Base-by-base conservation (phyloP, 2,797 vertebrate genomes). In the Poeciliopsis turneri region DNA sequence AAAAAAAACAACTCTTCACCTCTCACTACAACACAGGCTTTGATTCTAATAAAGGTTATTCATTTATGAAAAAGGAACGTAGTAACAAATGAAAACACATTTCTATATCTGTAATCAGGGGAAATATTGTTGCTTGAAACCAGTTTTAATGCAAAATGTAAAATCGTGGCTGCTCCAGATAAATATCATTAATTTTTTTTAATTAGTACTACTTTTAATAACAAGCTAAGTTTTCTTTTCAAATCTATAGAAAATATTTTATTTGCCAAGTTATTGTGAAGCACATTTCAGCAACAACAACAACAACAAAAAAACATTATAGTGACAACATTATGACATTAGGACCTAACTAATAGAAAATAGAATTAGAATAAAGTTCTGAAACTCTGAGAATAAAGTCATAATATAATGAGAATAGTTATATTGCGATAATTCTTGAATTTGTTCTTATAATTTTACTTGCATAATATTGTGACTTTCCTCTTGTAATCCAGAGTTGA, bases 21-120 rank as follows among this genome's bases (percentile, higher is more conserved):
- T 59, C 57, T 80, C 15, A 74, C 83, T 81, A 39, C 75, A 82
- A 69, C 70, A 78, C 69, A 82, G 30, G n/a, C 2, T 2, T 23
- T 69, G 64, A 72, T 74, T 78, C 12, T 16, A 49, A 72, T 18
- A 57, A 57, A 75, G 64, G 76, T 59, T 0, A 30, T 66, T 75
- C 15, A 69, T 68, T 82, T 10, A 23, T 51, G 76, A 23, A 78
- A 78, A 80, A 86, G 36, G 13, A 80, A 68, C 49, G 0, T 41
- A 1, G 20, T 68, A 41, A 39, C 36, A 68, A 68, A 25, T 25
- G 20, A 68, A 68, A 41, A 41, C 36, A 68, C 18, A 68, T 41
- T 68, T 41, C 36, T 25, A 12, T 25, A 13, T 10, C 8, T 41
- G 23, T 23, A 68, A 68, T 68, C 36, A 68, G 64, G 16, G 64